Evolutionary conservation across 1,140 invertebrate species (phyloP).

Genomic region (Trichogramma pretiosum): DNA sequence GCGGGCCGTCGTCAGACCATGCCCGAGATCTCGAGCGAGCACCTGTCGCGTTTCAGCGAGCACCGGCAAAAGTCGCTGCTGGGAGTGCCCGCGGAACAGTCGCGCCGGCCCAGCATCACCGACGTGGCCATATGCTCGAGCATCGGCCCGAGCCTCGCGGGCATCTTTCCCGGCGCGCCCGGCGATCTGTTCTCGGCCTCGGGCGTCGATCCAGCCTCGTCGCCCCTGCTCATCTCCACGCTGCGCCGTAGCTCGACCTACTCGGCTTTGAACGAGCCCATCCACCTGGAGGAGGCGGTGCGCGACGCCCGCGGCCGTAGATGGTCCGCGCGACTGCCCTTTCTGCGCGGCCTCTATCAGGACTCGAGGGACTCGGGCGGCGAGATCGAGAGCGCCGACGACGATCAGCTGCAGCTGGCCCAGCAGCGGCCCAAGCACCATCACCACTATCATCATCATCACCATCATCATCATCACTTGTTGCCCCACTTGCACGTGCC

Average conservation of each 20-base stretch:
- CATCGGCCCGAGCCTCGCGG: slow-evolving; percentile 33
- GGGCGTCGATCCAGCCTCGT: neutral
- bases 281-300: neutral
- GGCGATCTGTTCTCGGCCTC: slow-evolving; percentile 15
- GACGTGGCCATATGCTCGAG: slow-evolving; percentile 37
- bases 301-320: slow-evolving; percentile 19
- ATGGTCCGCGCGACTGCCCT: slow-evolving; percentile 29
- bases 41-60: slow-evolving; percentile 3
- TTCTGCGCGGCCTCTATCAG: slow-evolving; percentile 40
- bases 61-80: neutral
- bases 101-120: slow-evolving; percentile 28
- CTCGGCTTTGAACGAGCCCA: slow-evolving; percentile 5
- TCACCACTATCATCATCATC: slow-evolving; percentile 24
- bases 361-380: neutral
- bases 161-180: slow-evolving; percentile 27
- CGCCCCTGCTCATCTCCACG: neutral
- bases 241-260: slow-evolving; percentile 10
- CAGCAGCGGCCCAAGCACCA: slow-evolving; percentile 25
- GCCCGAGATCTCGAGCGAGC: neutral
- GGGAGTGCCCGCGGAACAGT: slow-evolving; percentile 6
- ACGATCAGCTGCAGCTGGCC: neutral
- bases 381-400: slow-evolving; percentile 12
- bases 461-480: slow-evolving; percentile 28
- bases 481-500: slow-evolving; percentile 45
- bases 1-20: slow-evolving; percentile 2